Evolutionary conservation across 2,113 vertebrate species (phyloP), one percentile per base, ranked within the genome.

Genomic region (Vulpes lagopus): DNA sequence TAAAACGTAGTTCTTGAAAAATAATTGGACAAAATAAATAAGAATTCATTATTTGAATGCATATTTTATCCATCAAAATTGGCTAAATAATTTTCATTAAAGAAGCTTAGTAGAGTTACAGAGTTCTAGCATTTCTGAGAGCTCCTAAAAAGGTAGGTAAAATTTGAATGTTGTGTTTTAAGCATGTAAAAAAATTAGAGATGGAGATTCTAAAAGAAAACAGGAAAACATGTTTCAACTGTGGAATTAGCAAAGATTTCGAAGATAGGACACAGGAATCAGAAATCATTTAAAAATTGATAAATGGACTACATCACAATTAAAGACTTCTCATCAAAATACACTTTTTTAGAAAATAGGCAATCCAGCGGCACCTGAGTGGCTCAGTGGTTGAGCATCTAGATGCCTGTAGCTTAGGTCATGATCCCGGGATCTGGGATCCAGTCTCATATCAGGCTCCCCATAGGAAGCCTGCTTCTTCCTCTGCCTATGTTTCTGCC

Each of bases 291-390:
- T 43, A 93, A 60, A 92, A 89, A 10, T 32, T 89, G 53, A 93
- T 79, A 93, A 90, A 25, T 85, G 32, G 25, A 71, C 27, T 85
- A 80, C 15, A 85, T 71, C 91, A 90, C 89, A 79, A 90, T 69
- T 89, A 10, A 53, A 84, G 78, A 14, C 32, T 62, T 62, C 55
- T 93, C 25, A 49, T 84, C 17, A 76, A 83, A 96, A 93, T 11
- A 85, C 15, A 85, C 2, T 16, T 38, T 69, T 27, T 23, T 27
- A n/a, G 69, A 79, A 80, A 62, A 74, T 25, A 82, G 25, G 32
- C 25, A 90, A 78, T 59, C 15, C 49, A 80, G 23, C 1, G 43
- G 43, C 43, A 43, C 43, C 43, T 43, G 43, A 43, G 43, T 43
- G 43, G 43, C 43, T 43, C 43, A 43, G 43, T 43, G 43, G 43